phyloP scores from a whole-genome alignment of 2,888 invertebrate genomes.

The Halictus ligatus region DNA sequence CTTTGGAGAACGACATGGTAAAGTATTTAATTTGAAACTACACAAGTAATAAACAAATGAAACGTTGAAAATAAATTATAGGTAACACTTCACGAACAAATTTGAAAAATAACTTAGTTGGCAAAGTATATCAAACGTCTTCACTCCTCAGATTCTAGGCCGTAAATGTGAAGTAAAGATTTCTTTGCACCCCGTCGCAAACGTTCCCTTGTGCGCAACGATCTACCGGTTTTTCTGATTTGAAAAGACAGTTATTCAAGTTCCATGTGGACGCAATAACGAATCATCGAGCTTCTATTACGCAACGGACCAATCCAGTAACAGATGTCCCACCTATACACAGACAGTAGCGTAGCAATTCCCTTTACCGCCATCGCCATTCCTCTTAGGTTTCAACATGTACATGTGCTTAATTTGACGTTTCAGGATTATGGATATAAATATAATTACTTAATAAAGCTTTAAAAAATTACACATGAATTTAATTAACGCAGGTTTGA shows the following conservation, averaged over 20 bases:
- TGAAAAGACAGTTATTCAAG: conserved; percentile 67
- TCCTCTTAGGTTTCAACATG: not conserved
- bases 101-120: not conserved
- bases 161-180: conserved; percentile 61
- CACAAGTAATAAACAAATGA: not conserved
- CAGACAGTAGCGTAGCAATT: conserved; percentile 31
- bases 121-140: conserved; percentile 46
- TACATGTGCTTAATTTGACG: not conserved
- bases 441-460: not conserved
- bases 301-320: conserved; percentile 58
- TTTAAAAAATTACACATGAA: not conserved
- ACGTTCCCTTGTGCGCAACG: conserved; percentile 27
- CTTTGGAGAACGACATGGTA: conserved; percentile 86
- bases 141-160: conserved; percentile 48
- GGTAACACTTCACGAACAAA: conserved; percentile 2
- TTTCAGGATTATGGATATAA: not conserved
- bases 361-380: not conserved
- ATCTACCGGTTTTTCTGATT: conserved; percentile 59
- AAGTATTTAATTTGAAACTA: conserved; percentile 12
- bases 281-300: conserved; percentile 45
- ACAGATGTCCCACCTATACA: not conserved
- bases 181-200: conserved; percentile 21
- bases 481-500: not conserved
- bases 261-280: conserved; percentile 6
- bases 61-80: not conserved